These are phyloP conservation scores for Eupeodes corollae DNA, from an alignment of 1,140 invertebrate species.

Conservation along the genomic window DNA sequence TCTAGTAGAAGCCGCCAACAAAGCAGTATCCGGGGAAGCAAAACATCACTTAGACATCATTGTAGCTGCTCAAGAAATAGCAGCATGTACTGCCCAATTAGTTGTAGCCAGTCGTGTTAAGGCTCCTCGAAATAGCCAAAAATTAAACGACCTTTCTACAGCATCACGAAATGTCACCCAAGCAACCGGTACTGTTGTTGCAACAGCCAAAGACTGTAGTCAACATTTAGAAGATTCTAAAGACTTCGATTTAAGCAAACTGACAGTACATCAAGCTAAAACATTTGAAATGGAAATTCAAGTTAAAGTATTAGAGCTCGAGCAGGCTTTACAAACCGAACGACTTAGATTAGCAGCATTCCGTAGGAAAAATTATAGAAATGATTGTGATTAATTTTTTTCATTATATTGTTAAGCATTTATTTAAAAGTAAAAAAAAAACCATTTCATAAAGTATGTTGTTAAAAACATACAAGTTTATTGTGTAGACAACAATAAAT, in stretches of 20 bases:
- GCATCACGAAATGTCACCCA: conserved; percentile 81
- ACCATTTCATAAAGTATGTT: no score
- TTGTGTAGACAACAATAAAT: no score
- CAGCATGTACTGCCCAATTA: conserved; percentile 91
- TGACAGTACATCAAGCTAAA: conserved; percentile 90
- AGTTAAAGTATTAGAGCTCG: conserved; percentile 83
- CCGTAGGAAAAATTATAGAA: conserved; percentile 77
- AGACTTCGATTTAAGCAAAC: conserved; percentile 76
- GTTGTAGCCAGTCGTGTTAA: conserved; percentile 91
- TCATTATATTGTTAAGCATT: no score
- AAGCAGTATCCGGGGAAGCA: conserved; percentile 73
- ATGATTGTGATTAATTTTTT: conserved; percentile 22
- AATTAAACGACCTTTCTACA: conserved; percentile 62
- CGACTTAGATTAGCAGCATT: conserved; percentile 70
- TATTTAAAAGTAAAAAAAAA: no score
- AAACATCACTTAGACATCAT: conserved; percentile 67
- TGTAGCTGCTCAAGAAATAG: conserved; percentile 94
- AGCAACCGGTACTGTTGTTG: conserved; percentile 84
- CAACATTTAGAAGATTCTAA: conserved; percentile 82
- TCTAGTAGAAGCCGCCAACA: conserved; percentile 84
- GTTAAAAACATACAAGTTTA: no score
- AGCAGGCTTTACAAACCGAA: conserved; percentile 80
- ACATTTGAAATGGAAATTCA: conserved; percentile 92
- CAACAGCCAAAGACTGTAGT: conserved; percentile 78
- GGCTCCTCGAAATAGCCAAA: conserved; percentile 70